Percentiles rank a stretch among this genome's conserved stretches.
phyloP scores from a whole-genome alignment of 2,113 vertebrate species.

The Xiphophorus maculatus region DNA sequence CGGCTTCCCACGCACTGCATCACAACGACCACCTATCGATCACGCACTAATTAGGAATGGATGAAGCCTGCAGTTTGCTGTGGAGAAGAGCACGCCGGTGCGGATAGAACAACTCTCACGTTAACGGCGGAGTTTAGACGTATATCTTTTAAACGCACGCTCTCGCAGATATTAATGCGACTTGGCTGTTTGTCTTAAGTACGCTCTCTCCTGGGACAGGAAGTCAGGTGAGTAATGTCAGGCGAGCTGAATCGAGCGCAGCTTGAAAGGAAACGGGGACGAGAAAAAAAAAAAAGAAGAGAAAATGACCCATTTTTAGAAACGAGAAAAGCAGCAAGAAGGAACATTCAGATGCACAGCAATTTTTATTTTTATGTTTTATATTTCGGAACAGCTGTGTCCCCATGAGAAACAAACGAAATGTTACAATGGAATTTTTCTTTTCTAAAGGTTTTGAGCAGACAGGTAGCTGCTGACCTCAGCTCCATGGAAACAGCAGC shows the following conservation, averaged over 20 bases:
- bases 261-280: constrained; percentile 12
- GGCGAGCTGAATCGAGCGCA: constrained; percentile 2
- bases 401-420: constrained; percentile 34
- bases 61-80: constrained; percentile 33
- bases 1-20: constrained; percentile 59
- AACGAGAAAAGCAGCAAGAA: constrained; percentile 17
- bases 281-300: background rate
- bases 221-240: constrained; percentile 32
- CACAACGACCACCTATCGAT: constrained; percentile 72
- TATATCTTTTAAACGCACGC: constrained; percentile 25
- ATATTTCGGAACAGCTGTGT: constrained; percentile 6
- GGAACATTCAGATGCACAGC: constrained; percentile 1
- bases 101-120: constrained; percentile 7
- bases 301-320: constrained; percentile 11
- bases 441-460: constrained; percentile 36
- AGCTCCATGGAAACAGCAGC: constrained; percentile 11
- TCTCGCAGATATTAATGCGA: constrained; percentile 9
- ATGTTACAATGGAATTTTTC: constrained; percentile 22
- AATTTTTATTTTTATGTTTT: constrained; percentile 1
- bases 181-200: constrained; percentile 12
- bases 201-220: constrained; percentile 9
- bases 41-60: constrained; percentile 71
- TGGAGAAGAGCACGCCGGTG: constrained; percentile 17
- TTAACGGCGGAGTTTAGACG: constrained; percentile 3
- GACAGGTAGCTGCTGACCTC: constrained; percentile 42